Base-by-base conservation (phyloP, 2,113 vertebrate genomes). In the Stigmatopora argus region DNA sequence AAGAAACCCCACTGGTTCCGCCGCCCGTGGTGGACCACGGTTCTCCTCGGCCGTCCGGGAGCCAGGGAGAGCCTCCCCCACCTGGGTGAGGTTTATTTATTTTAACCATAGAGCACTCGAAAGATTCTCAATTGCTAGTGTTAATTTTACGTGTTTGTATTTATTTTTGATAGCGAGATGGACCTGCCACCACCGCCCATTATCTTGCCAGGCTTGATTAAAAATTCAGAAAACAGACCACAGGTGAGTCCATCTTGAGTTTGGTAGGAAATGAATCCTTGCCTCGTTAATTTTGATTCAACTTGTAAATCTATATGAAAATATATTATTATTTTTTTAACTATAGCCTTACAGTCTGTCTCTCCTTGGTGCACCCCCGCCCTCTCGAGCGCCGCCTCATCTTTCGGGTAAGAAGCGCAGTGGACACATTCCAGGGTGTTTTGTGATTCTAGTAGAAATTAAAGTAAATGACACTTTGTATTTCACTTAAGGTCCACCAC, bases 271-370 rank as follows among this genome's bases (percentile, higher is more conserved):
- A 41, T 41, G 4, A 7, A 41, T 41, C 38, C 7, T 7, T 41
- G 38, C 38, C 38, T 41, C 4, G 7, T 41, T 31, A 31, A 31
- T 31, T 31, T 31, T 31, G 26, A 31, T 31, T 31, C 3, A 31
- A 31, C 26, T 31, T 31, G 26, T 31, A 31, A 31, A 31, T 31
- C 26, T 31, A 31, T 31, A 31, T 31, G 26, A 31, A 31, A 31
- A 31, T 31, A 3, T 31, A 31, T 2, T 1, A 47, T 3, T 2
- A 18, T 74, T 2, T 66, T 7, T 17, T 59, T 48, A 73, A 8
- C 10, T 41, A 7, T 83, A 98, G 95, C 92, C 92, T 61, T 96
- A 91, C 79, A 93, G 93, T 71, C 90, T 97, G 70, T 91, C 90
- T 62, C 87, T 95, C 2, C 87, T 96, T 64, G 90, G 93, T 62